These are phyloP conservation scores for Leistus spinibarbis DNA, from an alignment of 2,888 invertebrate genomes.

Conservation along the genomic window DNA sequence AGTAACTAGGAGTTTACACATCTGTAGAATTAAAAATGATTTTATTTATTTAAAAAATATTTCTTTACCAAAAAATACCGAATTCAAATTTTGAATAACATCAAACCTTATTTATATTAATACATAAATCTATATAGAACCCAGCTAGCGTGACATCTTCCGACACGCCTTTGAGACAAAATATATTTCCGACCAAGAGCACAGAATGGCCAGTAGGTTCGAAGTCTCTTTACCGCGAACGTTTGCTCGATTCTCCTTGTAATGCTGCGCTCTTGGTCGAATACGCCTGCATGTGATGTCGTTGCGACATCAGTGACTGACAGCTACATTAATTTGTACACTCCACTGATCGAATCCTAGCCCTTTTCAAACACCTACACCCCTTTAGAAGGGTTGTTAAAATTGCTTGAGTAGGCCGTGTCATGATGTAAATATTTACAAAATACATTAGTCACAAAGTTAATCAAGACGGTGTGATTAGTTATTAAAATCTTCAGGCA, in stretches of 20 bases:
- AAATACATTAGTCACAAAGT: not conserved
- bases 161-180: slow-evolving; percentile 30
- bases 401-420: not conserved
- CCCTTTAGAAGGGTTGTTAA: not conserved
- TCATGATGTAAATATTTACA: not conserved
- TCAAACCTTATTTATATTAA: slow-evolving; percentile 27
- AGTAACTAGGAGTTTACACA: too few species aligned
- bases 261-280: slow-evolving; percentile 6
- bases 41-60: not conserved
- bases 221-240: not conserved
- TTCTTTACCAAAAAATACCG: not conserved
- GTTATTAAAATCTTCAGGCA: not conserved
- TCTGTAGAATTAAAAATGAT: too few species aligned
- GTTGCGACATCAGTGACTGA: slow-evolving; percentile 29
- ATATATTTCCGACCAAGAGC: slow-evolving; percentile 19
- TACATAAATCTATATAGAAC: slow-evolving; percentile 11
- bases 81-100: not conserved
- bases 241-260: not conserved
- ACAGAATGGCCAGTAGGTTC: not conserved
- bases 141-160: not conserved
- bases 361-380: not conserved
- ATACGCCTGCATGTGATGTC: slow-evolving; percentile 7
- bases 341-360: not conserved
- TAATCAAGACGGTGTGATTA: not conserved
- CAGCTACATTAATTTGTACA: not conserved